phyloP scores from a whole-genome alignment of 2,888 invertebrate genomes.

The Gasteruption jaculator region DNA sequence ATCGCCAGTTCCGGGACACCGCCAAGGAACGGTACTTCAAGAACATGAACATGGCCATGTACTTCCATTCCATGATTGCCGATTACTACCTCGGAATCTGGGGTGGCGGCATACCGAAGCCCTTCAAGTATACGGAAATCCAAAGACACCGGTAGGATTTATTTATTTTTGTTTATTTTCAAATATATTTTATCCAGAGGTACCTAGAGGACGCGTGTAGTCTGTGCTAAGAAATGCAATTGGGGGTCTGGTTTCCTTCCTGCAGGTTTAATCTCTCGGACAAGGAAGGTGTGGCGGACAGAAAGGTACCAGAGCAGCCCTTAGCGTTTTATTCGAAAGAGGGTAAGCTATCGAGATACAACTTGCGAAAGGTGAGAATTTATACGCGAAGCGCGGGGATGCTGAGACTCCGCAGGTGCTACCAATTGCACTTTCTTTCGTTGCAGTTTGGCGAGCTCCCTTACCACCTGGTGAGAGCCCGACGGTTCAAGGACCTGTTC shows the following conservation, averaged over 20 bases:
- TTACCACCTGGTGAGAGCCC: slow-evolving; percentile 87
- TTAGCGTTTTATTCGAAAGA: slow-evolving; percentile 87
- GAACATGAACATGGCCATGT: slow-evolving; percentile 94
- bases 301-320: slow-evolving; percentile 94
- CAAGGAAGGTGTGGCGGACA: slow-evolving; percentile 83
- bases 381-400: background rate
- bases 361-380: slow-evolving; percentile 77
- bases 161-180: background rate
- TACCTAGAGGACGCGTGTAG: too few relatives aligned
- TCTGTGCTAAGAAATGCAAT: too few relatives aligned
- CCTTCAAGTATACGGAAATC: slow-evolving; percentile 95
- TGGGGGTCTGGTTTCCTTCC: slow-evolving; percentile 8
- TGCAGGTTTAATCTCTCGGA: slow-evolving; percentile 74
- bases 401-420: background rate
- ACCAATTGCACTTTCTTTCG: background rate
- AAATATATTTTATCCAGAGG: too few relatives aligned
- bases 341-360: slow-evolving; percentile 84
- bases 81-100: slow-evolving; percentile 97
- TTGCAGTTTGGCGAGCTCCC: slow-evolving; percentile 89
- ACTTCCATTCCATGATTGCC: slow-evolving; percentile 96
- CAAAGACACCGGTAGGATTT: slow-evolving; percentile 72
- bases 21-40: slow-evolving; percentile 95
- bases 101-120: slow-evolving; percentile 92
- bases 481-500: slow-evolving; percentile 85
- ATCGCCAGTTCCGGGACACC: slow-evolving; percentile 91